phyloP scores from a whole-genome alignment of 2,113 vertebrate species.

The Ornithorhynchus anatinus region DNA sequence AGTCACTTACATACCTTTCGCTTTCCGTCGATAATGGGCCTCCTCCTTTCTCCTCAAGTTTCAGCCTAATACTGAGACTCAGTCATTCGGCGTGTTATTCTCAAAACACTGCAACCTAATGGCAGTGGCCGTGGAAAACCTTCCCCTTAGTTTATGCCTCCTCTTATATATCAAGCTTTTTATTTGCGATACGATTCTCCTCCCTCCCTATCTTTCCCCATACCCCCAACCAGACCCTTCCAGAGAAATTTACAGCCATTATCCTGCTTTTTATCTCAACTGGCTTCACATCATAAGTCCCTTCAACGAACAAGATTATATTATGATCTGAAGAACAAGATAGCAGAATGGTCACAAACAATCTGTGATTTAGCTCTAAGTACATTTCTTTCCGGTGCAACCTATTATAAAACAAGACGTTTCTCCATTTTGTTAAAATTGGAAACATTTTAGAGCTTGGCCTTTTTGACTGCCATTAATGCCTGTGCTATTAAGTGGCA shows the following conservation, averaged over 20 bases:
- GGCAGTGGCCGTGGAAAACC: no score
- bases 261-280: no score
- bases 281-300: neutral
- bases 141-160: no score
- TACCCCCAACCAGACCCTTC: neutral
- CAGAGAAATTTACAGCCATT: no score
- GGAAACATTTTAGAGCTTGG: neutral
- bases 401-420: neutral
- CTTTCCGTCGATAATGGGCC: no score
- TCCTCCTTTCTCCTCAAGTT: no score
- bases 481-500: conserved; percentile 1
- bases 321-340: neutral
- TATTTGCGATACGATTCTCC: neutral
- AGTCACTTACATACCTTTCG: no score
- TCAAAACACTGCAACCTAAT: no score
- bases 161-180: no score
- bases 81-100: no score
- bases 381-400: neutral
- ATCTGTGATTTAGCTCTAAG: neutral
- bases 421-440: neutral
- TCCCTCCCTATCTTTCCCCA: neutral
- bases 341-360: neutral
- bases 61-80: no score
- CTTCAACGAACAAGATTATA: neutral
- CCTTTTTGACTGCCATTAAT: neutral